Evolutionary conservation across 2,888 invertebrate genomes (phyloP), one percentile per base, ranked within the genome.

Genomic region (Diogma glabrata): DNA sequence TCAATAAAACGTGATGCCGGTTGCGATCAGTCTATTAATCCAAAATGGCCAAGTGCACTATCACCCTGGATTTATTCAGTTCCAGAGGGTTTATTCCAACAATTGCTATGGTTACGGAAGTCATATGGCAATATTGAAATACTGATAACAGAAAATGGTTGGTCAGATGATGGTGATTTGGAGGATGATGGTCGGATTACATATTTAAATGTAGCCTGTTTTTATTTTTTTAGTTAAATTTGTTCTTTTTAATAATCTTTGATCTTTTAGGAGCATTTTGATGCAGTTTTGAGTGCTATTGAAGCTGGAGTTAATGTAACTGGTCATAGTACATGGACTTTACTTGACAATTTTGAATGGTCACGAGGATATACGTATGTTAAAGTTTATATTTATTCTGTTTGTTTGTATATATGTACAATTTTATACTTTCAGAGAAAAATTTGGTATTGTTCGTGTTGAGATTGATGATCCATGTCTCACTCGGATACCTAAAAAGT

Each of bases 301-400:
- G 43, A 43, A 22, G 43, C 20, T 5, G 43, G 22, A n/a, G 20
- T 20, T 12, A 43, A 43, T 3, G 43, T 43, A 12, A 43, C 43
- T 2, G 43, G 43, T 2, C 43, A 43, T 3, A 22, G n/a, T 14
- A 6, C 43, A n/a, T 43, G 43, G 43, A 43, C 22, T 22, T 43
- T 43, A 43, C n/a, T 43, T 8, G 43, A 43, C 23, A 43, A 43
- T 22, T 43, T 43, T n/a, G 43, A 43, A n/a, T 43, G 43, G 43
- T 3, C 8, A 5, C 43, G 12, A 3, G 43, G 43, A 4, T 43
- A 43, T 12, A 43, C 43, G 6, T n/a, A n/a, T n/a, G n/a, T n/a
- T n/a, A n/a, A n/a, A n/a, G n/a, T n/a, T n/a, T n/a, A n/a, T n/a
- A n/a, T n/a, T n/a, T n/a, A n/a, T n/a, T n/a, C n/a, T n/a, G n/a